Conservation (phyloP, 92 coral and sea anemone genomes). For the Pocillopora grandis region DNA sequence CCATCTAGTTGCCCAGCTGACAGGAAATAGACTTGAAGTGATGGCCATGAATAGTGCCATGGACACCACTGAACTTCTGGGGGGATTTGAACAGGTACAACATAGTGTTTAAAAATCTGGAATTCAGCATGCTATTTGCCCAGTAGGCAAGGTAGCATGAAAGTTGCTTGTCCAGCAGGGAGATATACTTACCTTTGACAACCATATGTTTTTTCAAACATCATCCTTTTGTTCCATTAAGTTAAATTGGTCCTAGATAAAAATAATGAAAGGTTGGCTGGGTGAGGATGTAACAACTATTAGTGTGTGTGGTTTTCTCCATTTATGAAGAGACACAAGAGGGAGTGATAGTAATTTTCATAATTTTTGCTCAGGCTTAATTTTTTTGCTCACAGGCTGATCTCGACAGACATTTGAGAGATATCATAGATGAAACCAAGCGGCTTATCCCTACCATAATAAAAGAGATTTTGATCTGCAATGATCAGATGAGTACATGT, state of each 20-base stretch:
- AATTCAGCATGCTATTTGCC: too few relatives aligned
- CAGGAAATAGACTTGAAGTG: conserved; percentile 89
- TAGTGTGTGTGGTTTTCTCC: too few relatives aligned
- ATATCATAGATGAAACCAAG: conserved; percentile 26
- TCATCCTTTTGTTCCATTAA: too few relatives aligned
- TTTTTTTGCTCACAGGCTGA: conserved; percentile 50
- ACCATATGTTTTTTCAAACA: too few relatives aligned
- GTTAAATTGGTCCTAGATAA: too few relatives aligned
- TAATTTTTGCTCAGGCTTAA: not conserved
- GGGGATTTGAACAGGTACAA: conserved; percentile 95
- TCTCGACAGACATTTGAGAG: conserved; percentile 75
- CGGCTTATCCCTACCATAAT: conserved; percentile 34
- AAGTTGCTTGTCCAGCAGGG: too few relatives aligned
- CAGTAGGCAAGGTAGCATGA: too few relatives aligned
- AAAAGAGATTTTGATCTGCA: conserved; percentile 40
- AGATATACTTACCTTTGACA: too few relatives aligned
- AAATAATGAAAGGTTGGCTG: too few relatives aligned
- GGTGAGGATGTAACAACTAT: too few relatives aligned
- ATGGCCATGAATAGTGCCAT: conserved; percentile 98
- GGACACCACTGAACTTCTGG: conserved; percentile 96
- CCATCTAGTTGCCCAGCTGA: conserved; percentile 81
- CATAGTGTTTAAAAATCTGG: not conserved
- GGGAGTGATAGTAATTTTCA: not conserved
- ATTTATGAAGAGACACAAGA: too few relatives aligned
- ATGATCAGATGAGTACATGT: conserved; percentile 10